Conservation (phyloP, 2,888 invertebrate species). For the Neoascia interrupta region DNA sequence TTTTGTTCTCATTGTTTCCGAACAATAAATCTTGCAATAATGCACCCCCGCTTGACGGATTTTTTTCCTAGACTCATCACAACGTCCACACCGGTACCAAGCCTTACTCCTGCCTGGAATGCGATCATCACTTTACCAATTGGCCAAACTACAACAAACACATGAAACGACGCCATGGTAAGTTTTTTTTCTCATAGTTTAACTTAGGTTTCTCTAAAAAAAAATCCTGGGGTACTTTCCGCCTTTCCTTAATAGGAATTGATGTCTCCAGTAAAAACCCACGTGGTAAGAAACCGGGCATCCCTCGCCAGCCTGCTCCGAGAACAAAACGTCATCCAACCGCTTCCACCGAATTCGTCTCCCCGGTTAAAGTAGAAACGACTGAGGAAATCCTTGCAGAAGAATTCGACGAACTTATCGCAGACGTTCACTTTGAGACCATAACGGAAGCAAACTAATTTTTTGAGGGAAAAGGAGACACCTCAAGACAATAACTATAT, state of each 20-base stretch:
- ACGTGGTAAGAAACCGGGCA: slow-evolving; percentile 48
- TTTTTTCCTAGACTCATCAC: slow-evolving; percentile 82
- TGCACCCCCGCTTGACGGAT: too few relatives aligned
- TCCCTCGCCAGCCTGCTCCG: background rate
- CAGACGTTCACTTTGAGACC: too few relatives aligned
- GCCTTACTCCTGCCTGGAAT: slow-evolving; percentile 87
- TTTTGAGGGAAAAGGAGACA: background rate
- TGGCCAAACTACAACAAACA: slow-evolving; percentile 92
- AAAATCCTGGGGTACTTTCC: too few relatives aligned
- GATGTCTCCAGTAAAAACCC: slow-evolving; percentile 55
- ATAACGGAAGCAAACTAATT: too few relatives aligned
- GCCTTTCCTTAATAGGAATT: slow-evolving; percentile 18
- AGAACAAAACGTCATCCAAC: background rate
- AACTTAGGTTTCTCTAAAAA: background rate
- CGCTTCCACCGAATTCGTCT: too few relatives aligned
- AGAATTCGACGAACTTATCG: too few relatives aligned
- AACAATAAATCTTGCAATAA: too few relatives aligned
- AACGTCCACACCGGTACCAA: slow-evolving; percentile 86
- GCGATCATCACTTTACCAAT: slow-evolving; percentile 88
- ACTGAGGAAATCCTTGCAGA: too few relatives aligned
- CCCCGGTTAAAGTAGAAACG: too few relatives aligned
- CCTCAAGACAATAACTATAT: slow-evolving; percentile 22
- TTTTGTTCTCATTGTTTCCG: too few relatives aligned
- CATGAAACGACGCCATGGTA: slow-evolving; percentile 87
- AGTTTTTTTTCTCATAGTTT: slow-evolving; percentile 13